Percentiles rank a stretch among this genome's conserved stretches.
Evolutionary conservation across 2,113 vertebrate genomes (phyloP).

Genomic region (Meleagris gallopavo): DNA sequence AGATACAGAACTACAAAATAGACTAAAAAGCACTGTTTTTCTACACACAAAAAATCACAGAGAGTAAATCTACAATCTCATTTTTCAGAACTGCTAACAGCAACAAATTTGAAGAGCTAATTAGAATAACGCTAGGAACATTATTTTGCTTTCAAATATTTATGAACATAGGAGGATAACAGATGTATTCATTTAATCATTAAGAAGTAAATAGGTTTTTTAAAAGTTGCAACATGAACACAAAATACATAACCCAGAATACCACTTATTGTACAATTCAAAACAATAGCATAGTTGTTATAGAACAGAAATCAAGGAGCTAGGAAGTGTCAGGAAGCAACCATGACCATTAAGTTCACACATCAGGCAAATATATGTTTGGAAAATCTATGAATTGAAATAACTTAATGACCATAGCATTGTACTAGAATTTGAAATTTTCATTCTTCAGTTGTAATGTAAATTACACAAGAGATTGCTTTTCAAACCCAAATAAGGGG

Average conservation of each 20-base stretch:
- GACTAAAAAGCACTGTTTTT: accelerated
- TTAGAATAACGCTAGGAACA: neutral
- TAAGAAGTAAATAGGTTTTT: accelerated
- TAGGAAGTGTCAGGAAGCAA: neutral
- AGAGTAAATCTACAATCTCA: neutral
- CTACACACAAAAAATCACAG: neutral
- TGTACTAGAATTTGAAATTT: neutral
- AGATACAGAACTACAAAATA: neutral
- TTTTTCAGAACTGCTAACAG: neutral
- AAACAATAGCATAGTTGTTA: neutral
- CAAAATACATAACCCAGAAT: neutral
- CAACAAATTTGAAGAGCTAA: neutral
- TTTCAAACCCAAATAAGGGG: neutral
- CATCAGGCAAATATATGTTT: neutral
- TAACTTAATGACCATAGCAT: neutral
- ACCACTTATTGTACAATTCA: neutral
- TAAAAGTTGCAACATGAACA: neutral
- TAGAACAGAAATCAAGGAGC: neutral
- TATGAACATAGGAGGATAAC: neutral
- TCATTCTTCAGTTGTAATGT: neutral
- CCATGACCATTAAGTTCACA: neutral
- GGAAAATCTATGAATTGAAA: neutral
- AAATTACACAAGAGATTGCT: neutral
- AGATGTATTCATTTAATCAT: neutral
- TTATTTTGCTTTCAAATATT: neutral